These are phyloP conservation scores for Heterohyrax brucei DNA, from an alignment of 2,797 vertebrate genomes.

Conservation along the genomic window DNA sequence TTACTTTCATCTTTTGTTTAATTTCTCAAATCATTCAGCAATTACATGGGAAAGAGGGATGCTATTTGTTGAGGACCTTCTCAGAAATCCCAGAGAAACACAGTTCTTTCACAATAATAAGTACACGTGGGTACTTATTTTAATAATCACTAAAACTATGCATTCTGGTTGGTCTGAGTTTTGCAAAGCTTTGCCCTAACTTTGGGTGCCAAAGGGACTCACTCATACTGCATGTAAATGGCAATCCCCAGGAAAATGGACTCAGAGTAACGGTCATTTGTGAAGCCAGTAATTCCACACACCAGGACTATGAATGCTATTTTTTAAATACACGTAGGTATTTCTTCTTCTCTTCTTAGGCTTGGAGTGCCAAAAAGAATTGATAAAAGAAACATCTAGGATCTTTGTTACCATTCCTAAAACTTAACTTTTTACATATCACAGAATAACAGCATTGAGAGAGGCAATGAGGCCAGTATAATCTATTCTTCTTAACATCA, in stretches of 20 bases:
- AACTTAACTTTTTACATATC: background rate
- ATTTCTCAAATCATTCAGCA: background rate
- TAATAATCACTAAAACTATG: background rate
- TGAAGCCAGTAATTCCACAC: background rate
- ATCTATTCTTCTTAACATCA: constrained; percentile 56
- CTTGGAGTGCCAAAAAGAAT: background rate
- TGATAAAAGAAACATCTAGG: constrained; percentile 6
- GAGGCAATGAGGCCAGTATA: background rate
- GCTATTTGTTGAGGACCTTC: background rate
- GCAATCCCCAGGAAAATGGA: background rate
- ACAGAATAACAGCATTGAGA: background rate
- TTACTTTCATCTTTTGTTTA: background rate
- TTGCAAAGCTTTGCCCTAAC: background rate
- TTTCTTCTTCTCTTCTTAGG: background rate
- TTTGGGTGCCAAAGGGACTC: background rate
- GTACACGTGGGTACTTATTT: background rate
- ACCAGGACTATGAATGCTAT: background rate
- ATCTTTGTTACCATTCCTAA: constrained; percentile 8
- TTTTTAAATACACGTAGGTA: background rate
- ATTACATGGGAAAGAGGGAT: background rate
- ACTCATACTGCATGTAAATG: background rate
- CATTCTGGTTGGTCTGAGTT: background rate
- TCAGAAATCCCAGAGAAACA: background rate
- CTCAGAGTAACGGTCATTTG: background rate
- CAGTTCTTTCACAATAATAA: background rate